A percentile compares a stretch with the other conserved stretches of the same genome.
Evolutionary conservation across 2,113 vertebrate species (phyloP).

Genomic region (Nothoprocta pentlandii): DNA sequence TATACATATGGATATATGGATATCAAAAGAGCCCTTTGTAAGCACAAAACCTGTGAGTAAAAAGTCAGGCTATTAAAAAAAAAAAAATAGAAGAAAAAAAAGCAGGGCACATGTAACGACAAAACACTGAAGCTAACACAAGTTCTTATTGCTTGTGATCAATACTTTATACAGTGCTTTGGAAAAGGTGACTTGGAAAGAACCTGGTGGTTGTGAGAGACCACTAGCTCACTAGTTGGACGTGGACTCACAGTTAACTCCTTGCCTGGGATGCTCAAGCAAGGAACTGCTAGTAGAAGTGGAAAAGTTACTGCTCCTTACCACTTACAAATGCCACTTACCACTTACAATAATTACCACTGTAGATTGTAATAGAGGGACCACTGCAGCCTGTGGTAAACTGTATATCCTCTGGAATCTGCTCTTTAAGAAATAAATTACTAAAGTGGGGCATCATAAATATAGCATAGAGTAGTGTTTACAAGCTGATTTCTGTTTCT

Average conservation of each 20-base stretch:
- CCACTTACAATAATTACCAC: not conserved
- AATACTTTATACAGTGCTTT: not conserved
- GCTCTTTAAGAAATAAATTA: not conserved
- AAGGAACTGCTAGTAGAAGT: not conserved
- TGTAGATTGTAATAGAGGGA: not conserved
- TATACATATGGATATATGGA: not conserved
- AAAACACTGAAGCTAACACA: not conserved
- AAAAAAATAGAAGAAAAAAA: not conserved
- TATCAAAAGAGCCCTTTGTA: not conserved
- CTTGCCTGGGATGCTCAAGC: not conserved
- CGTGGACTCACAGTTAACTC: not conserved
- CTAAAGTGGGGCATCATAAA: rapidly evolving
- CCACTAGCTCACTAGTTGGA: not conserved
- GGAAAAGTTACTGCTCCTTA: not conserved
- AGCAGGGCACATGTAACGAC: not conserved
- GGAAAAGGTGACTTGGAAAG: not conserved
- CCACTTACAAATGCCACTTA: too few relatives aligned
- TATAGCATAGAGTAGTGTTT: not conserved
- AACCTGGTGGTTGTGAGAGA: not conserved
- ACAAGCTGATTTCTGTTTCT: not conserved
- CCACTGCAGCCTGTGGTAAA: not conserved
- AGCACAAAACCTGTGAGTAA: not conserved
- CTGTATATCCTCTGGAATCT: not conserved
- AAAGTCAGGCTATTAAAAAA: not conserved
- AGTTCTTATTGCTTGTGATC: not conserved